Base-by-base conservation (phyloP, 2,797 vertebrate species). In the Pachyuromys duprasi region DNA sequence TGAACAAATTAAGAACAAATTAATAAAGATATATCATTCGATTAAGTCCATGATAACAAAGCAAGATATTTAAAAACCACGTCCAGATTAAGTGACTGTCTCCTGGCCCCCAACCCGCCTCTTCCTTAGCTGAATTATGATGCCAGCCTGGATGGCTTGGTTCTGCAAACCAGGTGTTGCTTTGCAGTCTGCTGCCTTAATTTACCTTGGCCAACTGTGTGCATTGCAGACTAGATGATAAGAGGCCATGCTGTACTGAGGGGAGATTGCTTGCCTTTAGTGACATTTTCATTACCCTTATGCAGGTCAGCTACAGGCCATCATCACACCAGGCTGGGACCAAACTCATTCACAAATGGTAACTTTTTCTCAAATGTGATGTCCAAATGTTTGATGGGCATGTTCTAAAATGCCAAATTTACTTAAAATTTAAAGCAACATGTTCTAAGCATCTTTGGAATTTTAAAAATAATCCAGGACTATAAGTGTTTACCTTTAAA, bases 321-420 rank as follows among this genome's bases (percentile, higher is more conserved):
- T 55, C 82, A 36, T 72, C 57, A 49, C 62, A 75, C 13, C 13
- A 28, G 31, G 24, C 8, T 26, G 14, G 49, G 86, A 26, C 62
- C 42, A 86, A 81, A 93, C 53, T 93, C n/a, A 76, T 45, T 96
- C 45, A 49, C 12, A 65, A 3, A 45, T 33, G 39, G 63, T 67
- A 92, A 13, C 42, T 84, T 95, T 90, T 63, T 60, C 75, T 86
- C 33, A 82, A 83, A 36, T 65, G 63, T 33, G 45, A 93, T 81
- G 82, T 90, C n/a, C 7, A 86, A 69, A 75, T 49, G 9, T 81
- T 91, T 91, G 60, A 90, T 91, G 63, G 69, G 39, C 57, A 86
- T 67, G 1, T 89, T 69, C 93, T 93, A 36, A 94, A 94, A 94
- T 75, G 91, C 4, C 76, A 92, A 92, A 82, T 53, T 55, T 95